These are phyloP conservation scores for Glyptemys insculpta DNA, from an alignment of 2,797 vertebrate species.

Conservation along the genomic window DNA sequence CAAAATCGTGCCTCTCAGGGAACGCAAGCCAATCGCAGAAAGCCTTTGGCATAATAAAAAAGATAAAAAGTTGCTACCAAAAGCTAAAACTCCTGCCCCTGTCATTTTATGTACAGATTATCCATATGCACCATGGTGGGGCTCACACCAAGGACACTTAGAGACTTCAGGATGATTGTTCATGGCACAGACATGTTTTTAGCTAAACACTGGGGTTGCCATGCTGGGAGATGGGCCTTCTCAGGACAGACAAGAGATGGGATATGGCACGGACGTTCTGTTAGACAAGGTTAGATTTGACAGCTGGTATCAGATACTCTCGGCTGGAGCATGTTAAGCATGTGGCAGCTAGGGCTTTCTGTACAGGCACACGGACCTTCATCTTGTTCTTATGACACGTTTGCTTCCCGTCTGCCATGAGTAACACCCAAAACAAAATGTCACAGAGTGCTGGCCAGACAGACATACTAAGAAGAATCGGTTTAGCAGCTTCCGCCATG, in stretches of 20 bases:
- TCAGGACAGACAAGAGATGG: not conserved
- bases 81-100: not conserved
- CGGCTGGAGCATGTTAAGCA: not conserved
- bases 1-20: not conserved
- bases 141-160: not conserved
- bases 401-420: not conserved
- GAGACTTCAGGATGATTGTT: not conserved
- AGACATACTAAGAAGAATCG: not conserved
- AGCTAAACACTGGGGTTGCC: not conserved
- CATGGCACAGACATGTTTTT: not conserved
- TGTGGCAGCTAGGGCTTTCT: not conserved
- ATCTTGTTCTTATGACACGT: not conserved
- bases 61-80: not conserved
- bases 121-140: not conserved
- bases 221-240: not conserved
- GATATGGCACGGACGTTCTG: not conserved
- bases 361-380: not conserved
- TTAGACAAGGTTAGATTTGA: not conserved
- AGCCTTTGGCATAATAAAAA: not conserved
- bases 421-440: not conserved
- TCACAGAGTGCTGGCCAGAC: not conserved
- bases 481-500: not conserved
- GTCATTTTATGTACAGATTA: not conserved
- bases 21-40: not conserved
- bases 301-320: not conserved